A percentile compares a stretch with the other conserved stretches of the same genome.
Evolutionary conservation across 2,113 vertebrate species (phyloP).

Genomic region (Anser cygnoides): DNA sequence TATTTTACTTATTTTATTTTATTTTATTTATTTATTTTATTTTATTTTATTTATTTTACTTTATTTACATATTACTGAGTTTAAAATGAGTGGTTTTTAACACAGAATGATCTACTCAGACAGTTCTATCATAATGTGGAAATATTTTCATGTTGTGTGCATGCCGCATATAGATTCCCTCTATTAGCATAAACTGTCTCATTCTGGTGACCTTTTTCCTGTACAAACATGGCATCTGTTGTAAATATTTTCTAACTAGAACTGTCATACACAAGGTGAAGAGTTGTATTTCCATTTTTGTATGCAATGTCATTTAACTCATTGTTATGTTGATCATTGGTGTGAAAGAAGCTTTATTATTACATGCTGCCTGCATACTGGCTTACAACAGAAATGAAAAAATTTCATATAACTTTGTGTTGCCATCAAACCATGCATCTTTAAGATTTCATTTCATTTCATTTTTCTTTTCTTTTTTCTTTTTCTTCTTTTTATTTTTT

Average conservation of each 20-base stretch:
- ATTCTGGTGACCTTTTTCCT: neutral
- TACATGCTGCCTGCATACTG: neutral
- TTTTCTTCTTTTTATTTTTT: constrained; percentile 59
- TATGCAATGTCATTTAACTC: neutral
- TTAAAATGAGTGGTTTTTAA: neutral
- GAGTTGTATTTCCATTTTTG: neutral
- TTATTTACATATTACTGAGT: neutral
- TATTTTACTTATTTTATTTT: too few species aligned
- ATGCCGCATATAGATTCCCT: neutral
- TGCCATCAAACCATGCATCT: constrained; percentile 50
- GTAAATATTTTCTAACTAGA: neutral
- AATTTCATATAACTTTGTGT: constrained; percentile 47
- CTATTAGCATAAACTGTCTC: neutral
- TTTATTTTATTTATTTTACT: too few species aligned
- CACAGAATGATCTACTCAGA: neutral
- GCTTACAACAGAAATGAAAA: neutral
- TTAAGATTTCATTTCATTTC: constrained; percentile 69
- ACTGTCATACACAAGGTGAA: neutral
- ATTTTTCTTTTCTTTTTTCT: constrained; percentile 50
- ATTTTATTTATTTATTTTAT: too few species aligned
- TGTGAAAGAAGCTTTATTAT: neutral
- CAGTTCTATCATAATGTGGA: neutral
- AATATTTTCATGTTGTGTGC: neutral
- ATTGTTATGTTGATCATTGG: neutral
- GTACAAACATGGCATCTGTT: neutral